Evolutionary conservation across 2,113 vertebrate species (phyloP).

Genomic region (Saguinus midas): DNA sequence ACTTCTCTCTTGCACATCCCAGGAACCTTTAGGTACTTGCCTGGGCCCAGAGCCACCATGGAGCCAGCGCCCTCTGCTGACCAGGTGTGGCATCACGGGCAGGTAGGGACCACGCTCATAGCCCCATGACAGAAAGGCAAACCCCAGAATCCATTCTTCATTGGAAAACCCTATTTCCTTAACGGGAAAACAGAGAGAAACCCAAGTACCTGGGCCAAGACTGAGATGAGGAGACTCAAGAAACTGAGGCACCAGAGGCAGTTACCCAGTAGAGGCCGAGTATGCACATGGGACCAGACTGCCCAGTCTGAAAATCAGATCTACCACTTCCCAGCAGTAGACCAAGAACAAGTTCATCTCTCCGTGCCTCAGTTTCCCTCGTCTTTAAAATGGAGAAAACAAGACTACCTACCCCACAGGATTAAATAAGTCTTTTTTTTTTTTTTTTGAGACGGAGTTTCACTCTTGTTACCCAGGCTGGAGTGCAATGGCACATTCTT

Average conservation of each 20-base stretch:
- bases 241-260: not conserved
- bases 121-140: not conserved
- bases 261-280: not conserved
- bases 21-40: not conserved
- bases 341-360: not conserved
- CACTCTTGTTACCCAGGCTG: too few relatives aligned
- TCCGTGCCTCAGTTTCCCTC: not conserved
- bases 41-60: not conserved
- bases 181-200: not conserved
- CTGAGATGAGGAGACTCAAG: not conserved
- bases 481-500: too few relatives aligned
- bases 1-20: not conserved
- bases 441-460: too few relatives aligned
- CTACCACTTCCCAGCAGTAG: not conserved
- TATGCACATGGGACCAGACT: not conserved
- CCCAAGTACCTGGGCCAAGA: not conserved
- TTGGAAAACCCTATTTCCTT: not conserved
- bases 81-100: not conserved
- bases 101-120: not conserved
- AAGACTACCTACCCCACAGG: not conserved
- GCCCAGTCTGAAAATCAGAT: not conserved
- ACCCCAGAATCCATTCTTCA: not conserved
- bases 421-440: not conserved
- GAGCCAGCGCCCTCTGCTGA: constrained; percentile 57
- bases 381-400: not conserved